Conservation (phyloP, 2,888 invertebrate species). For the Dicyrtomina minuta region DNA sequence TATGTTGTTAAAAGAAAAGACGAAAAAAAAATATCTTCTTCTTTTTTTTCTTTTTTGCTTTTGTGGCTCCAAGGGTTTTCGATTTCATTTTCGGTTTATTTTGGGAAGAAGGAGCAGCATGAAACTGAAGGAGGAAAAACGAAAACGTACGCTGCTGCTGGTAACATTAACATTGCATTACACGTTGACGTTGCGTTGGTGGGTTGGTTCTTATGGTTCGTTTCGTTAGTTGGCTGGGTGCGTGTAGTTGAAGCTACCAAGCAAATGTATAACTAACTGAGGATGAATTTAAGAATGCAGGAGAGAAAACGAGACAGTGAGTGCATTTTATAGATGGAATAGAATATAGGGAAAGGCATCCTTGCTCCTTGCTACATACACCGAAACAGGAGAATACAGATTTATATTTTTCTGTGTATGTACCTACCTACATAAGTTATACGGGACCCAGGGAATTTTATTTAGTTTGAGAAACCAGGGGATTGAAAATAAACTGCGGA, state of each 20-base stretch:
- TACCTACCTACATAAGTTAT: background rate
- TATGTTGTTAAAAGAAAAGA: background rate
- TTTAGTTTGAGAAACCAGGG: constrained; percentile 19
- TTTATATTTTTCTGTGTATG: background rate
- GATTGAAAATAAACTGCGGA: constrained; percentile 24
- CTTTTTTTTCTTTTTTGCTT: constrained; percentile 9
- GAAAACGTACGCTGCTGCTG: background rate
- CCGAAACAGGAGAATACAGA: background rate
- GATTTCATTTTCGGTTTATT: constrained; percentile 27
- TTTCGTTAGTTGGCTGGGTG: no score
- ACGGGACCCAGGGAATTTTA: constrained; percentile 24
- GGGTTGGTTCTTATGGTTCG: no score
- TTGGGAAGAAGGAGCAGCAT: constrained; percentile 19
- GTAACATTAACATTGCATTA: background rate
- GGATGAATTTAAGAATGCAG: background rate
- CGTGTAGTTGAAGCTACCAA: background rate
- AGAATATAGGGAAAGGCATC: no score
- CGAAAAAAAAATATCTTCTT: background rate
- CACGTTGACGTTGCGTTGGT: no score
- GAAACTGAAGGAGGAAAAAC: background rate
- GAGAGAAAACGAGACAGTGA: constrained; percentile 5
- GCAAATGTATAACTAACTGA: background rate
- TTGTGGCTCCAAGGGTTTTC: constrained; percentile 28
- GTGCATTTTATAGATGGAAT: no score
- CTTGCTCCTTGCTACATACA: no score